phyloP scores from a whole-genome alignment of 1,140 invertebrate species.

The Micrasema minimum region DNA sequence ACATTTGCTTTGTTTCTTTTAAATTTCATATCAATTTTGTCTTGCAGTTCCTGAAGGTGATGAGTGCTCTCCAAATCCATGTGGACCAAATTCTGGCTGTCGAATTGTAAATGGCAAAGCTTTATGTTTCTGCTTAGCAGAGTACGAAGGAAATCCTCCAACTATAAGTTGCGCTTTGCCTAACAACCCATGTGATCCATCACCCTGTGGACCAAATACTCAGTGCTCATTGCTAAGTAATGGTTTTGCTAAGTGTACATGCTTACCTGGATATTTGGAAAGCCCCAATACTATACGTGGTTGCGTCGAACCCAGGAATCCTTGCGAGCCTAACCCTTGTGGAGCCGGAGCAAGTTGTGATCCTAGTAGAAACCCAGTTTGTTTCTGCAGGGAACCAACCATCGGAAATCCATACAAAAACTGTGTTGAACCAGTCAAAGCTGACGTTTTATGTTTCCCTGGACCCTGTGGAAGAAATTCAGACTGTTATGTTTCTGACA shows the following conservation, averaged over 20 bases:
- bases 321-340: constrained; percentile 85
- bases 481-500: constrained; percentile 80
- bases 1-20: too few species aligned
- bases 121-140: constrained; percentile 86
- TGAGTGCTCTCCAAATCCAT: constrained; percentile 84
- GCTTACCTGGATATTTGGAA: constrained; percentile 83
- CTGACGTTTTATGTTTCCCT: constrained; percentile 75
- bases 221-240: constrained; percentile 83
- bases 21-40: background rate
- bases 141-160: constrained; percentile 89
- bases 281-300: constrained; percentile 88
- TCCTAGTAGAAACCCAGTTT: constrained; percentile 78
- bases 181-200: constrained; percentile 82
- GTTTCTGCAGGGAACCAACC: constrained; percentile 80
- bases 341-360: constrained; percentile 83
- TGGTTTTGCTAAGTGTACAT: constrained; percentile 88
- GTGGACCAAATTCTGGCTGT: constrained; percentile 85
- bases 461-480: constrained; percentile 83
- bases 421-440: constrained; percentile 70
- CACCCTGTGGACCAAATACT: constrained; percentile 89
- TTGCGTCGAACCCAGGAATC: constrained; percentile 79
- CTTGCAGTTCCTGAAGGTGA: constrained; percentile 86
- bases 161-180: constrained; percentile 73
- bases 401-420: constrained; percentile 82
- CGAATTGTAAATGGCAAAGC: constrained; percentile 76